Percentiles rank a stretch among this genome's conserved stretches.
These are phyloP conservation scores for Spilarctia lutea DNA, from an alignment of 2,888 invertebrate species.

Conservation along the genomic window DNA sequence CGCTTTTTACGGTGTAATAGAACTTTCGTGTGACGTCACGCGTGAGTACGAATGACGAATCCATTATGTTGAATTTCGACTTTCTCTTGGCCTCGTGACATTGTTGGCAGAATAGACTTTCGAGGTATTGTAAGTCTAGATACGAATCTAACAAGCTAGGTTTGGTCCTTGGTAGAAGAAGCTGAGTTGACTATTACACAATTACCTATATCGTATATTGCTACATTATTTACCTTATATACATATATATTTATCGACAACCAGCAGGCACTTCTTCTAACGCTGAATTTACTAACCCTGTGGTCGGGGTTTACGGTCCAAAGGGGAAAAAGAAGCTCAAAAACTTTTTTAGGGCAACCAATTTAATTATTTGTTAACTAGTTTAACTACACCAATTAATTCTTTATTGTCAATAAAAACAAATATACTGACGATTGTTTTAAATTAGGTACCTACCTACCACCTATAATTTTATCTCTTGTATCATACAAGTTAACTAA, in stretches of 20 bases:
- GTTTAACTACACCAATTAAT: neutral
- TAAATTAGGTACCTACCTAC: too few relatives aligned
- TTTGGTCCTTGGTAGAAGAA: neutral
- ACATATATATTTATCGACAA: neutral
- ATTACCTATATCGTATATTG: neutral
- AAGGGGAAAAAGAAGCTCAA: neutral
- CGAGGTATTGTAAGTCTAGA: conserved; percentile 18
- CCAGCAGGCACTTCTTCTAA: neutral
- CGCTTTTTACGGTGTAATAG: conserved; percentile 18
- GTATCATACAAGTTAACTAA: neutral
- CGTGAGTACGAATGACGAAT: conserved; percentile 31
- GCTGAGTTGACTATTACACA: neutral
- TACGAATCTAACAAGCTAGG: conserved; percentile 4
- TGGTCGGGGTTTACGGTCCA: neutral
- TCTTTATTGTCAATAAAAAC: too few relatives aligned
- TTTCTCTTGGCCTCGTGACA: conserved; percentile 58
- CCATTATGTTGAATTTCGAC: conserved; percentile 50
- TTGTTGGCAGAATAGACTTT: conserved; percentile 47
- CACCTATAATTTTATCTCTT: too few relatives aligned
- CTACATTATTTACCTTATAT: neutral
- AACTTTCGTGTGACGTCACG: conserved; percentile 30
- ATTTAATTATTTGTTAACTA: too few relatives aligned
- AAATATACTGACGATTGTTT: too few relatives aligned
- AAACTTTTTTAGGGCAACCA: too few relatives aligned
- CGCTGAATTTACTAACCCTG: neutral